phyloP scores from a whole-genome alignment of 2,113 vertebrate genomes.

The Corvus moneduloides region DNA sequence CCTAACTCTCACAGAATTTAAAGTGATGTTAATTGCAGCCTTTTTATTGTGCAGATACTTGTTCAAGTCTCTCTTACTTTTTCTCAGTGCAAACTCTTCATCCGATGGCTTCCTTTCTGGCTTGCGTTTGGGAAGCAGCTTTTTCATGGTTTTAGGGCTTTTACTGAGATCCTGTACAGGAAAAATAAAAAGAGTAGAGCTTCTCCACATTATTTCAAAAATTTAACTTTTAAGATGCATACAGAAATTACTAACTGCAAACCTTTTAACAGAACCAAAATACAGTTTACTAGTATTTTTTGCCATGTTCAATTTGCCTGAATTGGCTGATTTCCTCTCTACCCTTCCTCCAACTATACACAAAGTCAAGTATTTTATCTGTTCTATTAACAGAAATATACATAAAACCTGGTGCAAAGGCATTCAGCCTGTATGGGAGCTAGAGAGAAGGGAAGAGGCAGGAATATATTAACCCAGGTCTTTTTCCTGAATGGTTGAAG shows the following conservation, averaged over 20 bases:
- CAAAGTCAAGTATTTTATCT: background rate
- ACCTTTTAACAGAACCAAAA: background rate
- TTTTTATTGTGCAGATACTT: background rate
- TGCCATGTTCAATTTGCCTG: background rate
- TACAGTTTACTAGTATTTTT: background rate
- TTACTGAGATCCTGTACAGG: conserved; percentile 90
- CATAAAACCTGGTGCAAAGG: background rate
- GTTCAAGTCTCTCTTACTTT: conserved; percentile 80
- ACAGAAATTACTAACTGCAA: background rate
- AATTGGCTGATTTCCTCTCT: background rate
- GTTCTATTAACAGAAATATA: background rate
- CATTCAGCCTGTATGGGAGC: background rate
- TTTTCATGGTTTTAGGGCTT: conserved; percentile 99
- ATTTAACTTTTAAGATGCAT: background rate
- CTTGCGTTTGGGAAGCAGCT: conserved; percentile 95
- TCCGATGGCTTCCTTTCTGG: conserved; percentile 96
- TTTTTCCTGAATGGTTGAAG: background rate
- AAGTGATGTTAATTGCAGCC: background rate
- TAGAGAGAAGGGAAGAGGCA: background rate
- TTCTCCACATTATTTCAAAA: background rate
- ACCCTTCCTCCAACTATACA: background rate
- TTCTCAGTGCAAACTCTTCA: conserved; percentile 95
- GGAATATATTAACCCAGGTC: background rate
- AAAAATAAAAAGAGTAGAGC: background rate
- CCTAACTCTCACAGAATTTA: background rate